Conservation (phyloP, 2,113 vertebrate species). For the Bungarus multicinctus region DNA sequence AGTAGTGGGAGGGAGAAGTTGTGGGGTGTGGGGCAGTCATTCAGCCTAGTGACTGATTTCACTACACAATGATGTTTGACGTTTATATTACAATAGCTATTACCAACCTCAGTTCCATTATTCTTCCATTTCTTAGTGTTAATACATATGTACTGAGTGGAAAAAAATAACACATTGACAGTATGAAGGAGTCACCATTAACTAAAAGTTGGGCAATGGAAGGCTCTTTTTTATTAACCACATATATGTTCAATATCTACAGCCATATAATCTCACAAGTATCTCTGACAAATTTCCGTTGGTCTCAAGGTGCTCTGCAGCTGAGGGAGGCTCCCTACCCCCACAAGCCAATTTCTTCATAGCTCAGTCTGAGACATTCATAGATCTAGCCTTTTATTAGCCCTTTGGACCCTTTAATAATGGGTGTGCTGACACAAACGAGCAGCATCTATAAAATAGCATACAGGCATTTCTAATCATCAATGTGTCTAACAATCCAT, state of each 20-base stretch:
- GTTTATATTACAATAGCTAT: constrained; percentile 61
- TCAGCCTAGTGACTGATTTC: constrained; percentile 61
- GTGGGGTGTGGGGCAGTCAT: constrained; percentile 42
- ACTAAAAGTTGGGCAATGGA: constrained; percentile 58
- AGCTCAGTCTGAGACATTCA: neutral
- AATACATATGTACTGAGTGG: constrained; percentile 45
- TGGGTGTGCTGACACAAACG: neutral
- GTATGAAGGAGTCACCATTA: constrained; percentile 55
- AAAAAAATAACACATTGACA: constrained; percentile 51
- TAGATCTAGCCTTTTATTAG: neutral
- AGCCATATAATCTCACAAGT: neutral
- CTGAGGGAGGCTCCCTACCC: neutral
- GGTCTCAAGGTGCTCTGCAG: neutral
- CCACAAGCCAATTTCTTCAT: neutral
- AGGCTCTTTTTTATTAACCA: constrained; percentile 50
- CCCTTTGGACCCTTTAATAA: neutral
- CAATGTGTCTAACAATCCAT: constrained; percentile 5
- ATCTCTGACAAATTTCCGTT: constrained; percentile 52
- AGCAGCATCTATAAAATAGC: neutral
- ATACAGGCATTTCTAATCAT: neutral
- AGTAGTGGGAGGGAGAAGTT: constrained; percentile 46
- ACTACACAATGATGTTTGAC: constrained; percentile 60
- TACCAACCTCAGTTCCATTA: constrained; percentile 54
- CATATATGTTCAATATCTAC: constrained; percentile 28
- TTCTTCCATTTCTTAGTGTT: constrained; percentile 62